Evolutionary conservation across 2,888 invertebrate species (phyloP).

Genomic region (Dolichomitus sp.): DNA sequence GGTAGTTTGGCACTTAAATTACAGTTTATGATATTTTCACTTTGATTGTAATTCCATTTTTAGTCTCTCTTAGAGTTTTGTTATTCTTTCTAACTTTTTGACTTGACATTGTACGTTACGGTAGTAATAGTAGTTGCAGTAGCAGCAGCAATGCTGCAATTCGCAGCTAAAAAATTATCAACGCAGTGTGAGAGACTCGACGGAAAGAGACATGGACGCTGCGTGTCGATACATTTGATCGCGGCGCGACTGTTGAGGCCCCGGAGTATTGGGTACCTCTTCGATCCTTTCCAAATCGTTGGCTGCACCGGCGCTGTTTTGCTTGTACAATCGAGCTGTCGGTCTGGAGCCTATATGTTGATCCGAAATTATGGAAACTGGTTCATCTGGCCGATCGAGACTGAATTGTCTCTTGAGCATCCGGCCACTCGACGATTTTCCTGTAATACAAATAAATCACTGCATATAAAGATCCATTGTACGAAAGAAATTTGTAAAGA

Average conservation of each 20-base stretch:
- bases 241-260: conserved; percentile 56
- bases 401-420: conserved; percentile 90
- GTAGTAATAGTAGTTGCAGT: conserved; percentile 4
- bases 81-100: conserved; percentile 32
- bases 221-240: conserved; percentile 81
- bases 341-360: conserved; percentile 31
- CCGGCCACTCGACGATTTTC: conserved; percentile 81
- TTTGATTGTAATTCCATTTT: conserved; percentile 45
- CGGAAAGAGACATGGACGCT: conserved; percentile 84
- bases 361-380: conserved; percentile 73
- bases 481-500: background rate
- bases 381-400: conserved; percentile 90
- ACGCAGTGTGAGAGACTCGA: conserved; percentile 83
- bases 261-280: conserved; percentile 88
- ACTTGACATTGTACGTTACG: conserved; percentile 14
- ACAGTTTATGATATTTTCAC: conserved; percentile 58
- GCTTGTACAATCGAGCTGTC: conserved; percentile 87
- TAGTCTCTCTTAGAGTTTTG: conserved; percentile 16
- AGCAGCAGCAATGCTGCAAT: background rate
- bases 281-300: conserved; percentile 91
- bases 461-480: background rate
- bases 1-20: conserved; percentile 72
- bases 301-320: conserved; percentile 90
- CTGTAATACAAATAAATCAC: conserved; percentile 38
- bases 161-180: conserved; percentile 54